phyloP scores from a whole-genome alignment of 2,797 vertebrate species.

The Oophaga sylvatica region DNA sequence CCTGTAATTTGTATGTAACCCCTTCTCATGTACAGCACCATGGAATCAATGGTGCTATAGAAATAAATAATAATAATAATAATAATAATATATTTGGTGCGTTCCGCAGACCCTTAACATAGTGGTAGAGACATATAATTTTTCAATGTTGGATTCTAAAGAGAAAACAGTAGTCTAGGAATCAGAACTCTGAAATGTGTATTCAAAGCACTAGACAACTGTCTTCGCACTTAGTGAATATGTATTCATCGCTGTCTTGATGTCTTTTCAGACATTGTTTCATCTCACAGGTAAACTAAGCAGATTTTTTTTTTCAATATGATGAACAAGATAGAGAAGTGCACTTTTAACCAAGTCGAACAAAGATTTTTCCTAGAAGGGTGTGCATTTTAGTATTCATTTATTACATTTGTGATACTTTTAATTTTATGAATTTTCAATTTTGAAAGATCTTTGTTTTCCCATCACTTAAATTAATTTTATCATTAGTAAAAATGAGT shows the following conservation, averaged over 20 bases:
- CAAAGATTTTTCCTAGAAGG: neutral
- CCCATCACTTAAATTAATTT: neutral
- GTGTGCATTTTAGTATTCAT: neutral
- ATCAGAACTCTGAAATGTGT: no score
- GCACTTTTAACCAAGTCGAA: no score
- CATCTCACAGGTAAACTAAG: neutral
- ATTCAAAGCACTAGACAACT: neutral
- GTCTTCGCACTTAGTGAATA: neutral
- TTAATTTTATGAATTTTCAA: neutral
- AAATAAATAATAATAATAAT: no score
- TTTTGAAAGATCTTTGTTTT: neutral
- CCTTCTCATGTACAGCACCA: no score
- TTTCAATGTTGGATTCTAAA: no score
- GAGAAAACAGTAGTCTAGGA: no score
- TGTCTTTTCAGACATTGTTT: neutral
- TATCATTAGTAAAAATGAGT: neutral
- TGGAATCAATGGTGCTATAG: no score
- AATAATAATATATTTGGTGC: no score
- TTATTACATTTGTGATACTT: neutral
- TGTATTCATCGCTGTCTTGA: neutral
- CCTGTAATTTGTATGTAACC: no score
- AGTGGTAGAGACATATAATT: no score
- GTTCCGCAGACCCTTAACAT: no score
- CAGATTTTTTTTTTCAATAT: neutral
- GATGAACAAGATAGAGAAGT: neutral